Evolutionary conservation across 2,888 invertebrate species (phyloP), one percentile per base, ranked within the genome.

Genomic region (Cephus rjabovi): DNA sequence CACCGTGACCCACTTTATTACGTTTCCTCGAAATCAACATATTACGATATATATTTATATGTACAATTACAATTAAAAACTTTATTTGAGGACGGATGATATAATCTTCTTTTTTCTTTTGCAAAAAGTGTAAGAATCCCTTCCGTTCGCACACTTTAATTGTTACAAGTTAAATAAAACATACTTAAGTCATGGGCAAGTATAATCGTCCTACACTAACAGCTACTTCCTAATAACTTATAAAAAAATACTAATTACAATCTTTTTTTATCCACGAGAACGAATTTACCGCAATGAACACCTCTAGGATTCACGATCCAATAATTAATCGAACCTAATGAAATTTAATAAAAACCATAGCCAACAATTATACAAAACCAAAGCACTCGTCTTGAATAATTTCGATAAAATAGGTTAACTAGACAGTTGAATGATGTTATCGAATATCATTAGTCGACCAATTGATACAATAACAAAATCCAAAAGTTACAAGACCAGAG

Each of bases 101-200:
- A 31, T 12, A 70, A 33, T 70, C 15, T 30, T 70, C 15, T 1
- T 33, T 33, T 33, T 2, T 33, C n/a, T 70, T 30, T 30, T 33
- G 70, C 4, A 30, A 70, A 70, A 30, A 33, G 70, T 70, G 33
- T 70, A 40, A 40, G 15, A 40, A 40, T 40, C 6, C 15, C 40
- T 40, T 40, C 40, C 15, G 40, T 40, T 40, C 40, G 0, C 40
- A 70, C 70, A 70, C 70, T 70, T 70, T 4, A 70, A 70, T 70
- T 33, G 73, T 70, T 86, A 87, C 84, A 83, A 87, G 85, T 88
- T 90, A 88, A 90, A 89, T 88, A 88, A 86, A 82, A 87, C 84
- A 84, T 84, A 84, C 80, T 87, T 86, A 88, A 89, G 89, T 90
- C 90, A 90, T 90, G 89, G 91, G 91, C 90, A 90, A 90, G 90